These are phyloP conservation scores for Moxostoma hubbsi DNA, from an alignment of 2,797 vertebrate genomes.

Conservation along the genomic window DNA sequence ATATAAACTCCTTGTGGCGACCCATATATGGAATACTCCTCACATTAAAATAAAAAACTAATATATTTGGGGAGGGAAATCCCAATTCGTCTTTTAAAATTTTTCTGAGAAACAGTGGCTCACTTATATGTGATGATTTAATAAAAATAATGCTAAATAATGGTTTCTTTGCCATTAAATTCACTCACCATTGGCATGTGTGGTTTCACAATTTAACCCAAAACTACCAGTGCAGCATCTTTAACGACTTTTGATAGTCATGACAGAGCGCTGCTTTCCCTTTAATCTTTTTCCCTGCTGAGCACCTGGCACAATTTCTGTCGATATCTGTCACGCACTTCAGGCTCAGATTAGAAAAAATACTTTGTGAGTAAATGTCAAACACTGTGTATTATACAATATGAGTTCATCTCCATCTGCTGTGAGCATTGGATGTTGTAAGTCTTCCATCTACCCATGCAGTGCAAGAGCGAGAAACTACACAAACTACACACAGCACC, in stretches of 20 bases:
- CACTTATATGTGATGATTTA: too few species aligned
- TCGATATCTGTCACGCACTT: background rate
- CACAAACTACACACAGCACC: background rate
- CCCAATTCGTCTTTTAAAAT: too few species aligned
- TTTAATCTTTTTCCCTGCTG: background rate
- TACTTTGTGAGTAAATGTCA: conserved; percentile 12
- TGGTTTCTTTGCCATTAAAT: too few species aligned
- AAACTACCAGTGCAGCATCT: background rate
- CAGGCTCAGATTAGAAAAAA: background rate
- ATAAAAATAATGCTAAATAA: too few species aligned
- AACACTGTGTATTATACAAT: background rate
- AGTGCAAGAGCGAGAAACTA: conserved; percentile 3
- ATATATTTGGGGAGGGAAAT: too few species aligned
- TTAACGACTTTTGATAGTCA: background rate
- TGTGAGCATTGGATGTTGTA: background rate
- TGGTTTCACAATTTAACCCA: background rate
- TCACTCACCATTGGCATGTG: too few species aligned
- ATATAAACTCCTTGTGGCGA: too few species aligned
- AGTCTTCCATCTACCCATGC: conserved; percentile 12
- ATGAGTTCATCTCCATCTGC: background rate
- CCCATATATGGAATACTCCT: too few species aligned
- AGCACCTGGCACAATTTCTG: background rate
- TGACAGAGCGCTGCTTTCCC: background rate
- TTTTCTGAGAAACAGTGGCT: too few species aligned
- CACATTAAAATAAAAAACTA: too few species aligned